Base-by-base conservation (phyloP, 2,113 vertebrate species). In the Myotis yumanensis region DNA sequence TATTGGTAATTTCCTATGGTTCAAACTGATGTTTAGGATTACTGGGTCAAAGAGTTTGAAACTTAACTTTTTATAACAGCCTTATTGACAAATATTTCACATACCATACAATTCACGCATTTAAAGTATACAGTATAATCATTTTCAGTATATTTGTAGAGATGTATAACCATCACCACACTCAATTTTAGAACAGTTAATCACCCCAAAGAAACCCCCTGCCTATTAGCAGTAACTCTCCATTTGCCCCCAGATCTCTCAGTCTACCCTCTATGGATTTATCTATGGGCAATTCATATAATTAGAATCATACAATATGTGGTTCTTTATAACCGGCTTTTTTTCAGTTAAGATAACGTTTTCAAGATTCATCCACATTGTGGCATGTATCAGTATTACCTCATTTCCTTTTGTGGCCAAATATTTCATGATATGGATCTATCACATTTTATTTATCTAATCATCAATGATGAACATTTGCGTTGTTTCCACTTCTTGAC, bases 11-110 rank as follows among this genome's bases (percentile, higher is more conserved):
- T 86, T 76, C 14, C 15, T 57, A 11, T 66, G 51, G n/a, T 82
- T 91, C 51, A 95, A 93, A 85, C 37, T 94, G 57, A 81, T 80
- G 23, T 6, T 92, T 69, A 86, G 51, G 18, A 69, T 92, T 82
- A 79, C 17, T 75, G 25, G 7, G 11, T 62, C 35, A 80, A 86
- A 11, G 11, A 22, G 62, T 57, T 93, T 92, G 64, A 92, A 37
- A 2, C 62, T 77, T 81, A 92, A 43, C 64, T 89, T 82, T 89
- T 66, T 57, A 22, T 82, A 59, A 54, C 12, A 35, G 2, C 25
- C 30, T 89, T 86, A 54, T 51, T 83, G n/a, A 81, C 28, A 37
- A 91, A 43, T 46, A 75, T 91, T 32, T 93, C 18, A 82, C 20
- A 91, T 43, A 64, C 4, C 71, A 40, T 62, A 48, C 14, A 57